Evolutionary conservation across 2,113 vertebrate species (phyloP).

Genomic region (Oncorhynchus clarkii): DNA sequence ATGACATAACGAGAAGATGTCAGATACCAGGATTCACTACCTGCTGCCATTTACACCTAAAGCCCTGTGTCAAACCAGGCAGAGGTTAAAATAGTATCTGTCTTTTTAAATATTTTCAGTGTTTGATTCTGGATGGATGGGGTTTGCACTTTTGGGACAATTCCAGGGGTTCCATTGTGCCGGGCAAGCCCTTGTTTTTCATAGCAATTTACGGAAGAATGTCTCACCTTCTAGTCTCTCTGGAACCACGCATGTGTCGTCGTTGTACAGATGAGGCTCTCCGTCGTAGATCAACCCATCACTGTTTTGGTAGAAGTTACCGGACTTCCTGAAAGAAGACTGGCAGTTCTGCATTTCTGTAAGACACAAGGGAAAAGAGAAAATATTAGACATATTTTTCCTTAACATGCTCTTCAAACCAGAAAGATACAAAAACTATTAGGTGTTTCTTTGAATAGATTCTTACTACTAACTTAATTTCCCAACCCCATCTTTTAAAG

Average conservation of each 20-base stretch:
- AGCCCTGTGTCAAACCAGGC: background rate
- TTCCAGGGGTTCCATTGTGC: background rate
- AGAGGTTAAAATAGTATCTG: background rate
- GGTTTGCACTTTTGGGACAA: too few species aligned
- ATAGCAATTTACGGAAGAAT: background rate
- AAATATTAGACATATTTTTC: background rate
- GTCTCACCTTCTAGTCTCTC: slow-evolving; percentile 84
- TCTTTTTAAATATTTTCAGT: background rate
- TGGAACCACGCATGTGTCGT: slow-evolving; percentile 89
- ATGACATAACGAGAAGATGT: background rate
- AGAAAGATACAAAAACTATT: background rate
- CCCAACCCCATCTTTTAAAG: background rate
- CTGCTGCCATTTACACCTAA: background rate
- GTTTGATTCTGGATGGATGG: too few species aligned
- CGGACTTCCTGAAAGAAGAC: slow-evolving; percentile 80
- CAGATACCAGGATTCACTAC: background rate
- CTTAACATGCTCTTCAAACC: background rate
- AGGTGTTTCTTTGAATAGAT: background rate
- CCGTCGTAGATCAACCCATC: slow-evolving; percentile 81
- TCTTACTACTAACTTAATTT: background rate
- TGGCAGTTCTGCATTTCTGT: slow-evolving; percentile 92
- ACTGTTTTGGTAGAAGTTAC: slow-evolving; percentile 72
- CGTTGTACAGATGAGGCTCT: slow-evolving; percentile 83
- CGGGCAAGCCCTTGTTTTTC: background rate
- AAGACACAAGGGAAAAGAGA: slow-evolving; percentile 26